Percentiles rank a stretch among this genome's conserved stretches.
These are phyloP conservation scores for Lepidocyrtinus sp. DNA, from an alignment of 2,888 invertebrate genomes.

Conservation along the genomic window DNA sequence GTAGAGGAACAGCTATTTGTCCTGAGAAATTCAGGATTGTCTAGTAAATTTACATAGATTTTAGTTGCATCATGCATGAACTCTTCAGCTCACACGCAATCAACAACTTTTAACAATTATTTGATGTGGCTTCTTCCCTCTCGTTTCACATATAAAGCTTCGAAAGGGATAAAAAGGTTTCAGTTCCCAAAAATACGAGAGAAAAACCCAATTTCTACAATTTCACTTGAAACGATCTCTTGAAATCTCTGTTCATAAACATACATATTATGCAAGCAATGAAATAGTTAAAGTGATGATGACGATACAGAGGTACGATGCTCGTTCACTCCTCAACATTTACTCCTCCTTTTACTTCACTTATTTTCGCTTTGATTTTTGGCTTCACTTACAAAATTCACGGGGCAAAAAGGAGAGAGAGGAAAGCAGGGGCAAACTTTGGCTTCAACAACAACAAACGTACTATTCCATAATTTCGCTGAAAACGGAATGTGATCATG, in stretches of 20 bases:
- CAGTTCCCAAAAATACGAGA: not conserved
- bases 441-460: constrained; percentile 6
- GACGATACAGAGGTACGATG: not conserved
- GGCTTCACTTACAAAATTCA: constrained; percentile 27
- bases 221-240: not conserved
- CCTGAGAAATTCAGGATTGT: no score
- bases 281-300: constrained; percentile 5
- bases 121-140: constrained; percentile 58
- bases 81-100: constrained; percentile 28
- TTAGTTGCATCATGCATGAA: constrained; percentile 11
- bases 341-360: constrained; percentile 7
- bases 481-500: constrained; percentile 7
- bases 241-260: not conserved
- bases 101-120: constrained; percentile 60
- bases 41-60: constrained; percentile 8
- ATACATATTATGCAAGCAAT: constrained; percentile 1
- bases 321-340: constrained; percentile 13
- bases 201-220: constrained; percentile 9
- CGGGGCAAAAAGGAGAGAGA: constrained; percentile 1
- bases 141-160: constrained; percentile 17
- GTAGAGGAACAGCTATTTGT: no score
- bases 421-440: not conserved
- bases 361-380: constrained; percentile 16
- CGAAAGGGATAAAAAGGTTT: not conserved
- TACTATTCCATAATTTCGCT: constrained; percentile 1